phyloP scores from a whole-genome alignment of 2,888 invertebrate genomes.

The Drosophila monieri region DNA sequence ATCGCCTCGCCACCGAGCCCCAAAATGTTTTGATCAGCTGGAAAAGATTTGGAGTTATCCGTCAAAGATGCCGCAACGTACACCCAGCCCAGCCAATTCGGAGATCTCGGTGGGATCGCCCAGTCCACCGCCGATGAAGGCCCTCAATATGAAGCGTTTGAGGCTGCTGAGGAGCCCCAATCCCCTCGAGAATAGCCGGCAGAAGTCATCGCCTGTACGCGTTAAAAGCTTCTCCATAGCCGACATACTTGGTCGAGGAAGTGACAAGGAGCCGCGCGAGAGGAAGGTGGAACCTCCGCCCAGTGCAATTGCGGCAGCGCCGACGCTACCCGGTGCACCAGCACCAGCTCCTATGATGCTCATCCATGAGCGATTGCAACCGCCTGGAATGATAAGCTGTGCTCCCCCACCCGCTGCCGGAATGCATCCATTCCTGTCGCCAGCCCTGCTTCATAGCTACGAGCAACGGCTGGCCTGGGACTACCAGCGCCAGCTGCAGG shows the following conservation, averaged over 20 bases:
- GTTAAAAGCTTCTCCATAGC: constrained; percentile 96
- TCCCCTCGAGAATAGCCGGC: constrained; percentile 44
- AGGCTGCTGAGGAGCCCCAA: constrained; percentile 61
- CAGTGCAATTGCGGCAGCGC: not conserved
- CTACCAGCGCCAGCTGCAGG: constrained; percentile 86
- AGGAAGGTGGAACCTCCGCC: constrained; percentile 13
- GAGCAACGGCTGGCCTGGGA: constrained; percentile 87
- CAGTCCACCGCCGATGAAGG: constrained; percentile 86
- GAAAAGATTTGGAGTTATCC: constrained; percentile 1
- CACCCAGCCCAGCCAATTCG: constrained; percentile 81
- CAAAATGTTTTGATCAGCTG: constrained; percentile 16
- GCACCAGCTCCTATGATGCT: constrained; percentile 7
- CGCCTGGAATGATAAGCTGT: constrained; percentile 7
- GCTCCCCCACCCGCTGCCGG: constrained; percentile 29
- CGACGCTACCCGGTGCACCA: constrained; percentile 13
- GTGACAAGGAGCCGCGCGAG: constrained; percentile 27
- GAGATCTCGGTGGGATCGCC: constrained; percentile 84
- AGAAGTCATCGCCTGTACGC: constrained; percentile 84
- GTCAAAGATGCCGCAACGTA: constrained; percentile 79
- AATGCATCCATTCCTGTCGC: constrained; percentile 83
- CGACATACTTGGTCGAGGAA: constrained; percentile 90
- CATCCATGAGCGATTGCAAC: constrained; percentile 46
- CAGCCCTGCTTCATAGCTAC: constrained; percentile 86
- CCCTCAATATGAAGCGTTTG: constrained; percentile 83
- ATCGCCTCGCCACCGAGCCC: constrained; percentile 31